Conservation (phyloP, 2,113 vertebrate genomes). For the Numenius arquata region DNA sequence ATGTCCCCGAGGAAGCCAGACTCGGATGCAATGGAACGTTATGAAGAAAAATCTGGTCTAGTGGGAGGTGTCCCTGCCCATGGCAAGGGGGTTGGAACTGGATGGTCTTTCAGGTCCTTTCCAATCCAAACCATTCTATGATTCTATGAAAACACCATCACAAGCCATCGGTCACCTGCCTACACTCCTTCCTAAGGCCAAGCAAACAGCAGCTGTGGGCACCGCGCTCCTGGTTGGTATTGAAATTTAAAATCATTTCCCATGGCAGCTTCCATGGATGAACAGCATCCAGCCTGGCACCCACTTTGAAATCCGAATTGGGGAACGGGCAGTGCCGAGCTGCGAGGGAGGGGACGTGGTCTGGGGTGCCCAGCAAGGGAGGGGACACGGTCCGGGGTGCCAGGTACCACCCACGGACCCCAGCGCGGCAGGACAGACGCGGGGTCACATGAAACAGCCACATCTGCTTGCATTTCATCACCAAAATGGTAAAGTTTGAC, state of each 20-base stretch:
- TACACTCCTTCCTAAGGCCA: neutral
- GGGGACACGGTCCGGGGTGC: neutral
- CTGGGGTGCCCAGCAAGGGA: conserved; percentile 12
- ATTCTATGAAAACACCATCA: neutral
- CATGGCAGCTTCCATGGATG: neutral
- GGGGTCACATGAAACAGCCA: conserved; percentile 54
- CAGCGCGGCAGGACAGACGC: neutral
- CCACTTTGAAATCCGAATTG: neutral
- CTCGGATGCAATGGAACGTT: neutral
- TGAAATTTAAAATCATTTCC: neutral
- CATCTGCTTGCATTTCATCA: conserved; percentile 79
- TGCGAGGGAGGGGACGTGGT: neutral
- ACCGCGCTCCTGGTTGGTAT: fast-evolving
- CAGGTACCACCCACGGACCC: conserved; percentile 28
- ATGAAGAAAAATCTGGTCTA: neutral
- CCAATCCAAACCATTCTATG: neutral
- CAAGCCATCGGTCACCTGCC: neutral
- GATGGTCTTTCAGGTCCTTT: neutral
- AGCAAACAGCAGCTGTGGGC: neutral
- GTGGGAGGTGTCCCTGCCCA: neutral
- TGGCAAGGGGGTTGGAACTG: neutral
- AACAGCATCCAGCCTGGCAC: neutral
- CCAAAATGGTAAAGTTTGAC: conserved; percentile 69
- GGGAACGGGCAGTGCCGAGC: neutral
- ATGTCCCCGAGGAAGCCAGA: neutral